Percentiles rank a stretch among this genome's conserved stretches.
Evolutionary conservation across 1,140 invertebrate genomes (phyloP).

Genomic region (Sipha flava): DNA sequence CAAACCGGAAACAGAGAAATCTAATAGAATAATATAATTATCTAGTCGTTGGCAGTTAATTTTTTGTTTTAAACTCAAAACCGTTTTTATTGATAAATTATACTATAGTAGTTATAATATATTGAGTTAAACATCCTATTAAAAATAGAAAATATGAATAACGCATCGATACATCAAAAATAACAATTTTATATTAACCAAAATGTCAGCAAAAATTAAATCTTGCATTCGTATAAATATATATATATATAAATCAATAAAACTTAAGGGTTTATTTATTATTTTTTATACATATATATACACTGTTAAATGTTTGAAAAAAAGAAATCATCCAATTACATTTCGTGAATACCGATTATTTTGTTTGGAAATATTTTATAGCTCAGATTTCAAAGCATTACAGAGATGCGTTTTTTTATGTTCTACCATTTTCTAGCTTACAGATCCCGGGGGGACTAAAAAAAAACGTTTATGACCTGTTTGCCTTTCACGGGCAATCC

Average conservation of each 20-base stretch:
- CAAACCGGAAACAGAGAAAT: background rate
- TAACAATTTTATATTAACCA: too few species aligned
- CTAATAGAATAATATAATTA: background rate
- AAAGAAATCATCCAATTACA: background rate
- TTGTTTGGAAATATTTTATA: background rate
- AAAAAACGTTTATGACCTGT: constrained; percentile 6
- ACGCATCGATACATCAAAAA: too few species aligned
- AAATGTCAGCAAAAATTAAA: too few species aligned
- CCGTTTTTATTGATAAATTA: background rate
- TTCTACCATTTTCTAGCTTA: background rate
- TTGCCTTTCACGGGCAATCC: background rate
- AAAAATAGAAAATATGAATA: too few species aligned
- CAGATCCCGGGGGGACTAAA: background rate
- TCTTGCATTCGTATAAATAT: too few species aligned
- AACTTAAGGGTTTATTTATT: background rate
- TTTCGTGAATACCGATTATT: background rate
- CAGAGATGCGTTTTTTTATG: background rate
- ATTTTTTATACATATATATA: too few species aligned
- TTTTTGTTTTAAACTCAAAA: background rate
- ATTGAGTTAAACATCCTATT: too few species aligned
- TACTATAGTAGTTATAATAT: too few species aligned
- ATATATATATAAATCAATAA: too few species aligned
- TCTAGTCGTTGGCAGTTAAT: background rate
- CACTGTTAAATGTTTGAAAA: background rate
- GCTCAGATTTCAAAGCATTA: background rate